These are phyloP conservation scores for Emys orbicularis DNA, from an alignment of 2,797 vertebrate species.

Conservation along the genomic window DNA sequence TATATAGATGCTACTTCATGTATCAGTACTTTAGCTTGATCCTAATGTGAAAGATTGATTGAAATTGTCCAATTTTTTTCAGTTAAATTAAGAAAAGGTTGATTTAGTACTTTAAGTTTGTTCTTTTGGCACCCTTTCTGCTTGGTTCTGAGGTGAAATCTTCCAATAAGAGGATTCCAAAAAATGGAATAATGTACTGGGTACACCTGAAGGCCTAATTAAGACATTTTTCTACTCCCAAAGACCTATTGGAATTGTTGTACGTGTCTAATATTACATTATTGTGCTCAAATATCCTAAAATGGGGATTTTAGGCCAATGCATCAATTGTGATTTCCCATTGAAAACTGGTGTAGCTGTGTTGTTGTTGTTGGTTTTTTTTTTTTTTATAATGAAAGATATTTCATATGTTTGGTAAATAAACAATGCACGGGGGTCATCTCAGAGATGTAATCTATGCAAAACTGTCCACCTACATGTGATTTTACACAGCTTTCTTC, in stretches of 20 bases:
- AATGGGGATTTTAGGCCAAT: neutral
- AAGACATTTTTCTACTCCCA: neutral
- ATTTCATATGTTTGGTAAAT: neutral
- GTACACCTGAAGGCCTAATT: neutral
- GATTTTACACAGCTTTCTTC: neutral
- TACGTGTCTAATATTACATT: neutral
- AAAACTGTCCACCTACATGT: neutral
- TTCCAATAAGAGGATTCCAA: neutral
- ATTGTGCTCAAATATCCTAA: neutral
- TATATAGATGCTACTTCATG: neutral
- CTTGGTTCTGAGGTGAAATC: neutral
- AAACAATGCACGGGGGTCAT: neutral
- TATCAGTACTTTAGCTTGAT: neutral
- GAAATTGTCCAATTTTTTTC: neutral
- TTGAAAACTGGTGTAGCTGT: neutral
- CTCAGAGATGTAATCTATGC: neutral
- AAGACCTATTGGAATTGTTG: neutral
- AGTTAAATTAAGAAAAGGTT: neutral
- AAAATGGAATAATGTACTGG: neutral
- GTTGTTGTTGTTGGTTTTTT: neutral
- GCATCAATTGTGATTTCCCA: neutral
- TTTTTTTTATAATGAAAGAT: neutral
- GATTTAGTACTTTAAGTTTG: neutral
- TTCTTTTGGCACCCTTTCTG: neutral
- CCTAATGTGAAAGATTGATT: neutral